Evolutionary conservation across 2,888 invertebrate species (phyloP), one percentile per base, ranked within the genome.

Genomic region (Callimorpha dominula): DNA sequence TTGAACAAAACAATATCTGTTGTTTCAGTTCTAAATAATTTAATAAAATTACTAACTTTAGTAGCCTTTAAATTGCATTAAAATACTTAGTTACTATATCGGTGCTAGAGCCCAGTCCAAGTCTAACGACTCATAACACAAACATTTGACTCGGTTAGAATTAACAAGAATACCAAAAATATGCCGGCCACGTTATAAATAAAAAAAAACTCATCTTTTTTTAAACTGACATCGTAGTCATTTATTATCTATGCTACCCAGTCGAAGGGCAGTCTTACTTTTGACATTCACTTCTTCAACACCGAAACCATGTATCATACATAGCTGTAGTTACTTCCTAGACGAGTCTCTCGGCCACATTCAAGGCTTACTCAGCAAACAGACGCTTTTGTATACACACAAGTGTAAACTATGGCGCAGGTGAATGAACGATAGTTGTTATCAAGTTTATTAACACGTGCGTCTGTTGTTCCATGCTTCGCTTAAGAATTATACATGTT

Each of bases 391-490:
- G 68, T 74, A 68, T 74, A 65, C 64, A 64, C 2, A 49, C 60
- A 20, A 54, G 46, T 62, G 70, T 89, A 90, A 92, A 92, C 92
- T 90, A 80, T 57, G 66, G 81, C 85, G 71, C 81, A 80, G 93
- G 93, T 94, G 88, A 93, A 93, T 85, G 91, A 85, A 88, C 83
- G 87, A 89, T 90, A 89, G 74, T 71, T 52, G 77, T 92, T 93
- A 93, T 93, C 93, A 92, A 88, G 89, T 89, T 91, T 91, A 91
- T 88, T 87, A 91, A 89, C 90, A 86, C 88, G 85, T 85, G 89
- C 86, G 50, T 74, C 70, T 78, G 72, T 75, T 81, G 81, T 31
- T 81, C 75, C 71, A 68, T 54, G 42, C 20, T 15, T n/a, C 43
- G 40, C 17, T 64, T 43, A 11, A 64, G 63, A 4, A 15, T 14